Evolutionary conservation across 2,797 vertebrate species (phyloP).

Genomic region (Bovichtus diacanthus): DNA sequence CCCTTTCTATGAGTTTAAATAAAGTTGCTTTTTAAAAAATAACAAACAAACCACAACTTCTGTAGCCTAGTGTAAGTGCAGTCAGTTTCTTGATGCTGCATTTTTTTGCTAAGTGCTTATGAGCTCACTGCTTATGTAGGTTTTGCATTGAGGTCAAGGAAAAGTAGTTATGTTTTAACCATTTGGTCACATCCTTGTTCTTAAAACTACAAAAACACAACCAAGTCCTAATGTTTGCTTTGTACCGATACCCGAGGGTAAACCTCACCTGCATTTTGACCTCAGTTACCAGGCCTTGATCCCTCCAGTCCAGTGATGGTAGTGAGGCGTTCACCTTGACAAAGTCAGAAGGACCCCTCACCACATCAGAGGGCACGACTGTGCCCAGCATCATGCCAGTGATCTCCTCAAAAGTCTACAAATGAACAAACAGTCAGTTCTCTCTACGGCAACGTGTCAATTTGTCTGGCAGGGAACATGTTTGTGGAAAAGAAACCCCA

Average conservation of each 20-base stretch:
- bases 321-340: slow-evolving; percentile 3
- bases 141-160: too few relatives aligned
- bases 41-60: too few relatives aligned
- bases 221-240: background rate
- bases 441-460: background rate
- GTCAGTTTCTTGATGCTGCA: too few relatives aligned
- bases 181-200: too few relatives aligned
- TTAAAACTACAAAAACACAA: background rate
- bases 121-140: too few relatives aligned
- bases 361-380: slow-evolving; percentile 50
- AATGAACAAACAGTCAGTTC: background rate
- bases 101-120: too few relatives aligned
- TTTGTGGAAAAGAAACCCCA: background rate
- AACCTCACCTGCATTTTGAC: slow-evolving; percentile 77
- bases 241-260: background rate
- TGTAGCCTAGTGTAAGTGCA: too few relatives aligned
- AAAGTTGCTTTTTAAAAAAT: too few relatives aligned
- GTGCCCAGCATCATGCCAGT: slow-evolving; percentile 25
- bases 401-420: slow-evolving; percentile 67
- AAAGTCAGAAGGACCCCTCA: slow-evolving; percentile 8
- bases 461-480: background rate
- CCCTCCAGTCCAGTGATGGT: slow-evolving; percentile 73
- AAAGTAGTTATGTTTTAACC: too few relatives aligned
- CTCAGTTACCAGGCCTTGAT: slow-evolving; percentile 65
- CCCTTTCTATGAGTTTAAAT: too few relatives aligned